Conservation (phyloP, 2,113 vertebrate genomes). For the Tragelaphus strepsiceros region DNA sequence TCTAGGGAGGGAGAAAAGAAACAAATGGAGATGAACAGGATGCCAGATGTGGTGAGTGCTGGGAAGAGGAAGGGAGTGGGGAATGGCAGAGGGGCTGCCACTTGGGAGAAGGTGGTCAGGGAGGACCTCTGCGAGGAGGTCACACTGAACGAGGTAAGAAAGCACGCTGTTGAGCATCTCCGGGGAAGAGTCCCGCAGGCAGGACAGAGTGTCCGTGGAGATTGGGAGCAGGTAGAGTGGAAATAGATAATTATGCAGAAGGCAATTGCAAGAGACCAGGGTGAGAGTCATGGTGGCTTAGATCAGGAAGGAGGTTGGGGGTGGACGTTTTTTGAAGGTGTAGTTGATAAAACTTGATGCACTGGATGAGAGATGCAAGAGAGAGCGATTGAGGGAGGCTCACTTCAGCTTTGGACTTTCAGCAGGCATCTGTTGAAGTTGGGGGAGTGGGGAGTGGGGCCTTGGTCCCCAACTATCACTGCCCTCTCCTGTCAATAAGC, state of each 20-base stretch:
- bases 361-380: background rate
- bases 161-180: too few species aligned
- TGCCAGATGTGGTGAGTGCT: background rate
- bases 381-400: background rate
- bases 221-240: accelerated
- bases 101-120: background rate
- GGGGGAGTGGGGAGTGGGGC: background rate
- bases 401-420: background rate
- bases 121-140: background rate
- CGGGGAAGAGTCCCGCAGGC: too few species aligned
- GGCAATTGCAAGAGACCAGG: background rate
- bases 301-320: background rate
- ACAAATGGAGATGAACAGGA: accelerated
- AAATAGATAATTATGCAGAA: background rate
- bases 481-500: background rate
- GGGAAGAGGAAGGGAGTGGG: too few species aligned
- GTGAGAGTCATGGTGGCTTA: background rate
- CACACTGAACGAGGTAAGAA: background rate
- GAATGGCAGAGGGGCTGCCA: background rate
- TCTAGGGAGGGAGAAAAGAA: background rate
- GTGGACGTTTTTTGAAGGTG: background rate
- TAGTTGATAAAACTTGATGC: background rate
- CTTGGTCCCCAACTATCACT: background rate
- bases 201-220: accelerated
- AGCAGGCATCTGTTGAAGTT: background rate